A percentile compares a stretch with the other conserved stretches of the same genome.
These are phyloP conservation scores for Doris montereyensis DNA, from an alignment of 2,888 invertebrate species.

Conservation along the genomic window DNA sequence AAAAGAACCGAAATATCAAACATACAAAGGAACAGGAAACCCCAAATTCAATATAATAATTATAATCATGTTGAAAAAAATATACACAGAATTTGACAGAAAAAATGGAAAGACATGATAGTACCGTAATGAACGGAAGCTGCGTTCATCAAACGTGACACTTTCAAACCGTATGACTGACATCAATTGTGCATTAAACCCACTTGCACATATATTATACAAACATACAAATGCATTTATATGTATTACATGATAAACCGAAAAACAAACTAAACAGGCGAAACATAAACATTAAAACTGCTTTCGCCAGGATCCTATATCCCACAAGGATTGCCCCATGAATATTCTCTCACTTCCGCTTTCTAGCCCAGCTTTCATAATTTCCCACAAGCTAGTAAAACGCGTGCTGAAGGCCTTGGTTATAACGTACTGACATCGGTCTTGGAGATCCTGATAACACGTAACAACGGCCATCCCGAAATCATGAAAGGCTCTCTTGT, in stretches of 20 bases:
- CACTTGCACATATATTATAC: too few relatives aligned
- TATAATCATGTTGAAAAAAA: too few relatives aligned
- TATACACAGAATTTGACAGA: too few relatives aligned
- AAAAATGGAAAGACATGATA: too few relatives aligned
- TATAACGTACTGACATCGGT: slow-evolving; percentile 23
- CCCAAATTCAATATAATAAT: too few relatives aligned
- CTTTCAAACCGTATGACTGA: too few relatives aligned
- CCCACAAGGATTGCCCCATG: slow-evolving; percentile 23
- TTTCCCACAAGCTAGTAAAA: slow-evolving; percentile 28
- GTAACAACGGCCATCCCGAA: slow-evolving; percentile 28
- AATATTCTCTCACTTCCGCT: neutral
- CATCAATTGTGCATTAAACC: too few relatives aligned
- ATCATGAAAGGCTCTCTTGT: slow-evolving; percentile 33
- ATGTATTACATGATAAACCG: neutral
- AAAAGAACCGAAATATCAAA: too few relatives aligned
- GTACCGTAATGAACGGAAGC: too few relatives aligned
- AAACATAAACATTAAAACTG: neutral
- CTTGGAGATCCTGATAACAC: slow-evolving; percentile 22
- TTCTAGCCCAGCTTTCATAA: slow-evolving; percentile 1
- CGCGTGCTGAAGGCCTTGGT: slow-evolving; percentile 27
- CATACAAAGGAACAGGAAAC: too few relatives aligned
- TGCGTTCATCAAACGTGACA: too few relatives aligned
- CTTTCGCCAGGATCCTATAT: slow-evolving; percentile 24
- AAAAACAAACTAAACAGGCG: too few relatives aligned
- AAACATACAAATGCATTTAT: neutral